Evolutionary conservation across 2,797 vertebrate species (phyloP).

Genomic region (Pempheris klunzingeri): DNA sequence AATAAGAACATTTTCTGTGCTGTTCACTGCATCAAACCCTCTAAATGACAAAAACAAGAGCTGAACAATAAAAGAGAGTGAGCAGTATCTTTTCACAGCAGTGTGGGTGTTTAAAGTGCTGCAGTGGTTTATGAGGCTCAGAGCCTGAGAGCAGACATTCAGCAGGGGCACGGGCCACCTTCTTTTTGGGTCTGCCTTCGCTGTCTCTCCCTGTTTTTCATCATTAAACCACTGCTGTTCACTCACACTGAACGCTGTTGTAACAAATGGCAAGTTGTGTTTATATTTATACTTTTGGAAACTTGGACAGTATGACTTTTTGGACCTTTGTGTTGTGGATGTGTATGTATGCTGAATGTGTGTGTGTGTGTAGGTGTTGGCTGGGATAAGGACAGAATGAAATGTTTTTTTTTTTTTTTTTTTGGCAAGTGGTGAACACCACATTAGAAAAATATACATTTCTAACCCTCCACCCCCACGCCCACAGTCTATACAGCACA

Average conservation of each 20-base stretch:
- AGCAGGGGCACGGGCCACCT: background rate
- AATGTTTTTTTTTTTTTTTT: background rate
- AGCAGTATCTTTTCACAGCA: background rate
- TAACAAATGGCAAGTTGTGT: background rate
- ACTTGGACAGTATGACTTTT: too few species aligned
- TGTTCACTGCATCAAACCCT: background rate
- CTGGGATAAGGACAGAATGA: constrained; percentile 1
- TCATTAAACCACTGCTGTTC: background rate
- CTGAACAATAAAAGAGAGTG: background rate
- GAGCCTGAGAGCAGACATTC: background rate
- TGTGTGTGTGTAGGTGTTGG: constrained; percentile 1
- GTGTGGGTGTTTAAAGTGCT: constrained; percentile 2
- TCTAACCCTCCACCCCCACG: too few species aligned
- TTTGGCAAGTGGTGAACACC: too few species aligned
- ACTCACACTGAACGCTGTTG: background rate
- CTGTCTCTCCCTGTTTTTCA: background rate
- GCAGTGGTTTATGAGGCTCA: constrained; percentile 14
- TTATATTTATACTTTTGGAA: constrained; percentile 6
- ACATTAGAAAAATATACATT: too few species aligned
- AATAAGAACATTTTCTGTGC: background rate
- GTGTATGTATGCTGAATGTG: constrained; percentile 3
- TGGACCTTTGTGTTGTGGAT: background rate
- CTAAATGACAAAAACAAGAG: constrained; percentile 13
- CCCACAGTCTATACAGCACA: rapidly evolving
- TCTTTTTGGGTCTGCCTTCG: background rate